Evolutionary conservation across 53 echinoderm and acorn worm genomes (phyloP).

Genomic region (Holothuria scabra): DNA sequence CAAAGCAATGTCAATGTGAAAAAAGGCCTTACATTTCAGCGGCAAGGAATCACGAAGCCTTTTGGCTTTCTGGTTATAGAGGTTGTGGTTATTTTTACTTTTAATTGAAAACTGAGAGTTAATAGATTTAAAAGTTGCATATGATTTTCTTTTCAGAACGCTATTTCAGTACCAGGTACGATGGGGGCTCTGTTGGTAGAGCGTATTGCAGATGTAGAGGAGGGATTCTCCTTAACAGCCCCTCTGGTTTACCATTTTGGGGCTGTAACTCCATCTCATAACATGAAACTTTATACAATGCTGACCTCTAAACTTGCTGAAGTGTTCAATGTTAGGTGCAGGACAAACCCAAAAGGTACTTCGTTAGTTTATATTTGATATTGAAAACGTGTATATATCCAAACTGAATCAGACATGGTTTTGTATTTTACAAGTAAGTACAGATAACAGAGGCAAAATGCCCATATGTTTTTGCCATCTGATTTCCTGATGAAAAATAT

Average conservation of each 20-base stretch:
- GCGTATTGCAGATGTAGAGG: slow-evolving; percentile 80
- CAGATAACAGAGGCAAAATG: too few species aligned
- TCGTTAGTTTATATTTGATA: too few species aligned
- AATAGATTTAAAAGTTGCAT: not conserved
- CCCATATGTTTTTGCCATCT: too few species aligned
- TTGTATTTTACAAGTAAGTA: too few species aligned
- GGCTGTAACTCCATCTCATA: slow-evolving; percentile 71
- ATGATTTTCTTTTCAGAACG: slow-evolving; percentile 55
- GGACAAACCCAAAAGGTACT: slow-evolving; percentile 75
- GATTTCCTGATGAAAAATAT: too few species aligned
- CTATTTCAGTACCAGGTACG: slow-evolving; percentile 89
- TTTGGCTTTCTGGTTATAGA: too few species aligned
- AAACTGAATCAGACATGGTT: not conserved
- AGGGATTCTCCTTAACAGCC: slow-evolving; percentile 87
- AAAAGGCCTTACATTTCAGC: too few species aligned
- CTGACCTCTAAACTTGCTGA: slow-evolving; percentile 81
- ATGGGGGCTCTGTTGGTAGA: slow-evolving; percentile 86
- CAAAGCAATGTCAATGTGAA: too few species aligned
- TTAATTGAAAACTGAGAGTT: not conserved
- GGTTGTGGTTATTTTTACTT: too few species aligned
- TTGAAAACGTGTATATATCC: not conserved
- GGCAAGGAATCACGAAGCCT: too few species aligned
- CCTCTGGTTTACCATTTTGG: slow-evolving; percentile 95
- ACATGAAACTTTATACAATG: slow-evolving; percentile 89
- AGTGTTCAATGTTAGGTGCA: slow-evolving; percentile 82